Base-by-base conservation (phyloP, 2,888 invertebrate genomes). In the Chrysina gloriosa region DNA sequence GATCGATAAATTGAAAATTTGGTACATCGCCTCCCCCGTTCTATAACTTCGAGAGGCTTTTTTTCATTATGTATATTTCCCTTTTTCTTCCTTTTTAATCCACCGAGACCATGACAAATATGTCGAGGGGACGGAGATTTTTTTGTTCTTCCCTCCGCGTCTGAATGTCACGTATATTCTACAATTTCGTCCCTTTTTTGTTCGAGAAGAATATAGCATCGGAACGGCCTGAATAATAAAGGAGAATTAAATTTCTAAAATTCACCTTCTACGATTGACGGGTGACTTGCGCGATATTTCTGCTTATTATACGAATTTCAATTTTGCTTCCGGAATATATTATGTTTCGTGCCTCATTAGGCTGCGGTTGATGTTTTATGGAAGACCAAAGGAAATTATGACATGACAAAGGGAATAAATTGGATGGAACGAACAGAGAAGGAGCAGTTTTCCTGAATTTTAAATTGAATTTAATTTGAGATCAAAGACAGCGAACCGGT, bases 171-270 rank as follows among this genome's bases (percentile, higher is more conserved):
- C 23, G 23, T 25, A 2, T 27, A 11, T 6, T 23, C 11, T 25
- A 14, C n/a, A 25, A 48, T 48, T 23, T 7, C 0, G 3, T 25
- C 25, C 23, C 27, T 3, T 11, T 25, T 2, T 23, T 48, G 14
- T 25, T 48, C 11, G 9, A 11, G 27, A 25, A 14, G 25, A 25
- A 48, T 48, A 48, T n/a, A 14, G 25, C 39, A 4, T 11, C 39
- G 3, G 9, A 5, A 25, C 11, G 9, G 25, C 23, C 23, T 39
- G 27, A 21, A 27, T 23, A 56, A 56, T 56, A 56, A 56, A 56
- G 25, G 23, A 56, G 56, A 36, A 56, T 36, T 56, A 11, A 19
- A 56, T 36, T 56, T 54, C 36, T 56, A 36, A 56, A 56, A 56
- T 56, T 56, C 23, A 25, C 16, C 11, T 56, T 56, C 11, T 9